phyloP scores from a whole-genome alignment of 2,797 vertebrate species.

The Cirrhinus molitorella region DNA sequence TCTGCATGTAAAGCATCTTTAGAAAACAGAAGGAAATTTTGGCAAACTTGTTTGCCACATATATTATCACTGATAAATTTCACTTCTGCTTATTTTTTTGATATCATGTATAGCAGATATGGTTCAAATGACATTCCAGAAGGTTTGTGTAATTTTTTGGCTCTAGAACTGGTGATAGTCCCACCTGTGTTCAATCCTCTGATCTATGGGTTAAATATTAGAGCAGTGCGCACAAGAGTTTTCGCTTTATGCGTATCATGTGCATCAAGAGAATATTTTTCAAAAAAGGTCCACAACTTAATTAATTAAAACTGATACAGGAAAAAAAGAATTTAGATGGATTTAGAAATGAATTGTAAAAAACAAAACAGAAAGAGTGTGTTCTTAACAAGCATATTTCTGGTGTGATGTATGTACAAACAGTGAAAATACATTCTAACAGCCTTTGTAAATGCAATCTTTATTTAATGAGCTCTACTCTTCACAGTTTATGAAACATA shows the following conservation, averaged over 20 bases:
- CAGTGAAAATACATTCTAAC: neutral
- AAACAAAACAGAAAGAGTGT: too few relatives aligned
- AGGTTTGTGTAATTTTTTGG: slow-evolving; percentile 42
- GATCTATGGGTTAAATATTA: slow-evolving; percentile 44
- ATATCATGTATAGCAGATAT: slow-evolving; percentile 51
- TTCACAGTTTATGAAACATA: too few relatives aligned
- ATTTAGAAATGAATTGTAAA: too few relatives aligned
- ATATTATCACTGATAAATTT: slow-evolving; percentile 49
- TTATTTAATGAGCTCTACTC: too few relatives aligned
- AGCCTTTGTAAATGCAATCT: too few relatives aligned
- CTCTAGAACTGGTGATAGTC: slow-evolving; percentile 48
- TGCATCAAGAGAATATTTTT: neutral
- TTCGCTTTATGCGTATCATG: neutral
- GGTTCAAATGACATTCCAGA: slow-evolving; percentile 34
- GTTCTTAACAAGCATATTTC: too few relatives aligned
- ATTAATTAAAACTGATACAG: too few relatives aligned
- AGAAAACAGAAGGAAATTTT: slow-evolving; percentile 55
- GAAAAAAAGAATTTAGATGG: too few relatives aligned
- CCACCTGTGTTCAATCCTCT: slow-evolving; percentile 46
- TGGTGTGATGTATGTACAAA: neutral
- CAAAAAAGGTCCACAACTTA: too few relatives aligned
- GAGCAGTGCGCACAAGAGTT: slow-evolving; percentile 11
- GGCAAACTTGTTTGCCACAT: slow-evolving; percentile 56
- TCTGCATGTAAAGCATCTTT: slow-evolving; percentile 47
- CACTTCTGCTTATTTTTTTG: slow-evolving; percentile 37